Evolutionary conservation across 2,797 vertebrate genomes (phyloP), one percentile per base, ranked within the genome.

Genomic region (Kryptopterus vitreolus): DNA sequence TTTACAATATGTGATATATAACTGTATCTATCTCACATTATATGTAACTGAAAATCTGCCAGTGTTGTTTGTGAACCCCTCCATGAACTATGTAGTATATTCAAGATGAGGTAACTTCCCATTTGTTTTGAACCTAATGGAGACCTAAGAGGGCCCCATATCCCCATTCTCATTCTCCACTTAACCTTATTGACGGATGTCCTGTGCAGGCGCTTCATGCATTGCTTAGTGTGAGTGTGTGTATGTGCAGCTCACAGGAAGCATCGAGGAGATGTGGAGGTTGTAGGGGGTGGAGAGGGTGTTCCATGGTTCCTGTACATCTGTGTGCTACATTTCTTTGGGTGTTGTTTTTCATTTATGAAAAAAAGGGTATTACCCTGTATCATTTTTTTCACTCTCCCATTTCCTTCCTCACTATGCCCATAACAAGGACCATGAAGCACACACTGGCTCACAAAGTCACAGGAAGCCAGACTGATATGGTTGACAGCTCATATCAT

Each of bases 181-280:
- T 85, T 80, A 84, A 82, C 90, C 91, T 92, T 93, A 90, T 92
- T 92, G 84, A 90, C 92, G 93, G 94, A 94, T 94, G 91, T 94
- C 92, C 93, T 93, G 92, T 65, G 70, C 87, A 79, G 89, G 90
- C 82, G 80, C 88, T 92, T 91, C 79, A 91, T 92, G 88, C 91
- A 86, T 79, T 86, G 86, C 85, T 92, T 83, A 83, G 81, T 83
- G 87, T 82, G 35, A 76, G 65, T 69, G 65, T 79, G 73, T 81
- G 58, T 80, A 76, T 83, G 62, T 75, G 76, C 63, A 69, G 77
- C 88, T 91, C 79, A 85, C 92, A 93, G 93, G 93, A 93, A 92
- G 90, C 87, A 85, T 89, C 83, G 29, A 72, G 87, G 48, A 82
- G 80, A 78, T 70, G 31, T 75, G 35, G 52, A 76, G 53, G 69